Conservation (phyloP, 2,888 invertebrate species). For the Perizoma flavofasciatum region DNA sequence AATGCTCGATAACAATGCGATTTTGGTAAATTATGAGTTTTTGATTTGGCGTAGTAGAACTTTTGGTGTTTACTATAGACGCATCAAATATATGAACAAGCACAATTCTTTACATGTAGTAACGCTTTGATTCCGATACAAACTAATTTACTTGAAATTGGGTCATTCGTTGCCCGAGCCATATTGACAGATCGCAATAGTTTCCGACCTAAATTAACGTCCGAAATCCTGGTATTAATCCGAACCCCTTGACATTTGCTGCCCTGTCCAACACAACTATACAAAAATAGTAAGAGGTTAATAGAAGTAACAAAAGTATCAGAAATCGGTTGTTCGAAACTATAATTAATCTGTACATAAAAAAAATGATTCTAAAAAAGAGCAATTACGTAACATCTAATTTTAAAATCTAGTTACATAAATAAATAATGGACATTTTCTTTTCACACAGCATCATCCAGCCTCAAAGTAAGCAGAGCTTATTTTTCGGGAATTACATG, state of each 20-base stretch:
- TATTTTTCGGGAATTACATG: too few species aligned
- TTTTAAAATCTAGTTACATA: too few species aligned
- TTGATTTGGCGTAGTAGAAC: neutral
- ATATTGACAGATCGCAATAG: conserved; percentile 43
- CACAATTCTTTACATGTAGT: conserved; percentile 5
- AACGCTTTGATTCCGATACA: conserved; percentile 29
- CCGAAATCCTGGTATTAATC: conserved; percentile 32
- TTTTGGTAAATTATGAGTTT: too few species aligned
- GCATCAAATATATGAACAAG: neutral
- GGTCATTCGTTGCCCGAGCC: conserved; percentile 26
- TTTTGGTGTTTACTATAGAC: neutral
- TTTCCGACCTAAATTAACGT: conserved; percentile 42
- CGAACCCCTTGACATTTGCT: conserved; percentile 28
- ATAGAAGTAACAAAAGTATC: neutral
- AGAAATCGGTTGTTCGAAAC: too few species aligned
- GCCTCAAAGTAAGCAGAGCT: too few species aligned
- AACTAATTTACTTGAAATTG: conserved; percentile 43
- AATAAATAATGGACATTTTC: too few species aligned
- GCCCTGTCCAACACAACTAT: neutral
- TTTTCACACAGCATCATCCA: too few species aligned
- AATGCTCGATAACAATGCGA: too few species aligned
- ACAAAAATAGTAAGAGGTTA: neutral
- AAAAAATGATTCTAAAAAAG: too few species aligned
- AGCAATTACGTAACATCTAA: too few species aligned
- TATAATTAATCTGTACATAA: too few species aligned